These are phyloP conservation scores for Pyrrhosoma nymphula DNA, from an alignment of 2,888 invertebrate species.

Conservation along the genomic window DNA sequence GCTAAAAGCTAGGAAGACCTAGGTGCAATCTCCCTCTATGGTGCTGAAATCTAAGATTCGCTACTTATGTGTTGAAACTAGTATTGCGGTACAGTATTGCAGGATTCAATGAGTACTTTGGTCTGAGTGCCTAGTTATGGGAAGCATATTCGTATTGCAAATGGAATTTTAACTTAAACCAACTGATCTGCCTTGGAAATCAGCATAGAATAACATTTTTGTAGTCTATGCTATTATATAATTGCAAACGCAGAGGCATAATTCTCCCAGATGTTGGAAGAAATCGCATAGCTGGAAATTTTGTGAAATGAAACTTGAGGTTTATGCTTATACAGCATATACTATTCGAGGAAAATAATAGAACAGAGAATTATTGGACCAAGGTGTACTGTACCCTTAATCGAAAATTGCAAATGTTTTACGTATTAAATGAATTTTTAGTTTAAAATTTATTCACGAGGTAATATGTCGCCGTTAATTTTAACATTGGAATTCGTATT, in stretches of 20 bases:
- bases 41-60: not conserved
- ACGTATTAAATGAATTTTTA: not conserved
- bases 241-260: not conserved
- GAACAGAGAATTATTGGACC: not conserved
- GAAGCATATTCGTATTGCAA: not conserved
- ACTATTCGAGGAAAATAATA: not conserved
- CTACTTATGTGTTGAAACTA: not conserved
- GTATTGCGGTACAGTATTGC: not conserved
- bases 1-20: not conserved
- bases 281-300: not conserved
- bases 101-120: not conserved
- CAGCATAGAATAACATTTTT: too few relatives aligned
- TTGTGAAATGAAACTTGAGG: not conserved
- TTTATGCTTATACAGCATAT: too few relatives aligned
- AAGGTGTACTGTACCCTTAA: not conserved
- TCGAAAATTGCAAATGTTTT: not conserved
- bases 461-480: not conserved
- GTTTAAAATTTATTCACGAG: not conserved
- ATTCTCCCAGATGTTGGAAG: not conserved
- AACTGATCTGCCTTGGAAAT: not conserved
- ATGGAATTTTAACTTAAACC: not conserved
- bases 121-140: not conserved
- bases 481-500: not conserved
- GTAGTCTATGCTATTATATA: too few relatives aligned
- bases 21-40: not conserved